These are phyloP conservation scores for Leucopsar rothschildi DNA, from an alignment of 2,113 vertebrate species.

Conservation along the genomic window DNA sequence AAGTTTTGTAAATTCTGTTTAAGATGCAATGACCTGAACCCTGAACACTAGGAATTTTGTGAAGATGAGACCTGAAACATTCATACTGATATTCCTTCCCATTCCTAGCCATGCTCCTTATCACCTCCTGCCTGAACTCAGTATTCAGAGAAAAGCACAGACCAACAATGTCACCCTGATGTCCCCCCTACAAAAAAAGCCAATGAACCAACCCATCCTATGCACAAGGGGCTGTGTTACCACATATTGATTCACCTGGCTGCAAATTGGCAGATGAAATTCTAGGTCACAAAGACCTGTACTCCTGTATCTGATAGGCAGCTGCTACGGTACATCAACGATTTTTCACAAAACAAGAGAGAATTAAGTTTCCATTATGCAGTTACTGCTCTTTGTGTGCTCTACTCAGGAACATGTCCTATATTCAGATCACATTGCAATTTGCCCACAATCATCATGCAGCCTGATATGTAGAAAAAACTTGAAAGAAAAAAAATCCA, in stretches of 20 bases:
- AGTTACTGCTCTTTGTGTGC: neutral
- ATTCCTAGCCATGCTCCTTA: neutral
- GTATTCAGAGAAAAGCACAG: neutral
- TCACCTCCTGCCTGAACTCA: neutral
- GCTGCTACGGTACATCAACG: neutral
- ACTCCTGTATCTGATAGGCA: conserved; percentile 12
- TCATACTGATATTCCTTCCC: neutral
- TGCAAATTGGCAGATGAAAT: conserved; percentile 7
- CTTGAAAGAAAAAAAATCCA: neutral
- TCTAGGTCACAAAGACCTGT: conserved; percentile 39
- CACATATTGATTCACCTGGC: neutral
- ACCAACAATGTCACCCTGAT: neutral
- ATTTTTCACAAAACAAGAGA: conserved; percentile 25
- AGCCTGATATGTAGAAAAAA: neutral
- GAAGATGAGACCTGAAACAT: neutral
- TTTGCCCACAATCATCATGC: neutral
- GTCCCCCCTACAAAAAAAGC: neutral
- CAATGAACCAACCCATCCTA: neutral
- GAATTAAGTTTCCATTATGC: conserved; percentile 31
- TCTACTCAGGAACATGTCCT: neutral
- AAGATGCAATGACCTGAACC: neutral
- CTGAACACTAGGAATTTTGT: neutral
- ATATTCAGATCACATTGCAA: neutral
- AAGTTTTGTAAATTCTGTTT: neutral
- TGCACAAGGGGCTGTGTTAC: neutral